These are phyloP conservation scores for Notodonta ziczac DNA, from an alignment of 2,888 invertebrate genomes.

Conservation along the genomic window DNA sequence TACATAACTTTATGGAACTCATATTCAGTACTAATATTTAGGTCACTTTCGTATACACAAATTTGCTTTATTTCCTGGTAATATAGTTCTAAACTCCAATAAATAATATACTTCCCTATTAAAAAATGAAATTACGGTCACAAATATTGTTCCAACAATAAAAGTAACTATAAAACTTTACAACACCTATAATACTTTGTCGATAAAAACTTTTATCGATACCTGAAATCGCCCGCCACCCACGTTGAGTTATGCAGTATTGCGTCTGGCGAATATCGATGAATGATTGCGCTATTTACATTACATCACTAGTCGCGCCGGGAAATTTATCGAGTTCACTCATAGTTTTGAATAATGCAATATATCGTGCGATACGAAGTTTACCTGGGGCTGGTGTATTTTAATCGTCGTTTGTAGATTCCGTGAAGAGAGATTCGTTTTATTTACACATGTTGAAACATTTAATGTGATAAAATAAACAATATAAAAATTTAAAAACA, in stretches of 20 bases:
- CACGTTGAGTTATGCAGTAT: slow-evolving; percentile 71
- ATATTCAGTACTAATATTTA: too few species aligned
- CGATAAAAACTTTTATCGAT: slow-evolving; percentile 33
- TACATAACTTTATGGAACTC: too few species aligned
- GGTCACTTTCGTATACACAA: too few species aligned
- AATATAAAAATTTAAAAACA: too few species aligned
- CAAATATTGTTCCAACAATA: background rate
- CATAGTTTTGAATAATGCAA: slow-evolving; percentile 34
- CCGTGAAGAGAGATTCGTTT: background rate
- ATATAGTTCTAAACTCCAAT: background rate
- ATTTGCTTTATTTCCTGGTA: too few species aligned
- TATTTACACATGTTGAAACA: background rate
- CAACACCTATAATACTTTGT: slow-evolving; percentile 16
- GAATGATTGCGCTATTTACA: slow-evolving; percentile 75
- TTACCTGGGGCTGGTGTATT: slow-evolving; percentile 21
- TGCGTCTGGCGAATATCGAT: slow-evolving; percentile 70
- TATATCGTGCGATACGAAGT: slow-evolving; percentile 16
- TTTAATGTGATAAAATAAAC: too few species aligned
- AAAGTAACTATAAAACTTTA: slow-evolving; percentile 5
- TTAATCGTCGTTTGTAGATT: background rate
- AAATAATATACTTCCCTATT: background rate
- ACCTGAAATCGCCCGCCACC: slow-evolving; percentile 26
- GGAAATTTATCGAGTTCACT: slow-evolving; percentile 39
- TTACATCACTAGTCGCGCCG: slow-evolving; percentile 63
- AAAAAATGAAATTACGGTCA: background rate